These are phyloP conservation scores for Chesias legatella DNA, from an alignment of 2,888 invertebrate species.

Conservation along the genomic window DNA sequence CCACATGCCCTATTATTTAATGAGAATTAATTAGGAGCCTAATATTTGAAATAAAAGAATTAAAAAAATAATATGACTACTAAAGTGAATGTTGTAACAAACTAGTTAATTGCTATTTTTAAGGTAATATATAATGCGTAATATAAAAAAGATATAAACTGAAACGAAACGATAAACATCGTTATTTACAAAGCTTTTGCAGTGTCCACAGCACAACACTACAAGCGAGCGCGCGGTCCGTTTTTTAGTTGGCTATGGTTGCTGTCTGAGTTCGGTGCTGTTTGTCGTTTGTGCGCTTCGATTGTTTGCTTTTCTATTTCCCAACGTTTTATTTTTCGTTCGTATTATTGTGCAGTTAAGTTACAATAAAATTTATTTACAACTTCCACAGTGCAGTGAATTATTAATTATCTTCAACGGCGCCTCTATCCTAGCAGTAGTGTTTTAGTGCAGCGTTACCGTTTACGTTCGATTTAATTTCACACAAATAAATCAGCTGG, in stretches of 20 bases:
- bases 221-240: slow-evolving; percentile 8
- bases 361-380: slow-evolving; percentile 35
- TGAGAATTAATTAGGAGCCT: no score
- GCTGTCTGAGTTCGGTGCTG: slow-evolving; percentile 41
- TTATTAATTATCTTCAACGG: slow-evolving; percentile 25
- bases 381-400: slow-evolving; percentile 28
- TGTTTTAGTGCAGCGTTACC: slow-evolving; percentile 30
- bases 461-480: slow-evolving; percentile 24
- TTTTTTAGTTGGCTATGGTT: slow-evolving; percentile 35
- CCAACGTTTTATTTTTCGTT: slow-evolving; percentile 59
- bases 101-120: no score
- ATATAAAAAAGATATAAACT: no score
- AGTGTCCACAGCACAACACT: background rate
- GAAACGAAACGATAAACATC: no score
- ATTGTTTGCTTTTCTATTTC: slow-evolving; percentile 70
- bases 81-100: no score
- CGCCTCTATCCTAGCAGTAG: slow-evolving; percentile 29
- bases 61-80: no score
- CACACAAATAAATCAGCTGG: slow-evolving; percentile 27
- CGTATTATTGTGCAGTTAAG: slow-evolving; percentile 26
- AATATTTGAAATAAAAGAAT: no score
- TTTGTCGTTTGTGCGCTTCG: slow-evolving; percentile 64
- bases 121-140: no score
- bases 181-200: no score
- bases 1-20: no score